phyloP scores from a whole-genome alignment of 1,140 invertebrate species.

The Lutraria rhynchaena region DNA sequence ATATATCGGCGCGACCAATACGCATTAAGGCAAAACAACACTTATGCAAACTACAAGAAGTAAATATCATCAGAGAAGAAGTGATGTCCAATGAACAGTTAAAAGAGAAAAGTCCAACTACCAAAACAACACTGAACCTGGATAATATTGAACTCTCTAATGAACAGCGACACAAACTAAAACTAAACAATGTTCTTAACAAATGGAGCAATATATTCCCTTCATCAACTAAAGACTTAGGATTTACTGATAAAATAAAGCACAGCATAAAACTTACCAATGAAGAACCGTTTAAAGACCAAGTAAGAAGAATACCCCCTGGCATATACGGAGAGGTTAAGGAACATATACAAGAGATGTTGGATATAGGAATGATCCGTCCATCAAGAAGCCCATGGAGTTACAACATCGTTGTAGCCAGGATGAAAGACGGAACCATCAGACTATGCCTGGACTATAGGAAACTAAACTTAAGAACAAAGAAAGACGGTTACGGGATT shows the following conservation, averaged over 20 bases:
- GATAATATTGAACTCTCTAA: slow-evolving; percentile 1
- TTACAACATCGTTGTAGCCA: slow-evolving; percentile 11
- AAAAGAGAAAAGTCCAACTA: not conserved
- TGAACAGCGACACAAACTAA: slow-evolving; percentile 4
- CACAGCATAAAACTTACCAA: no score
- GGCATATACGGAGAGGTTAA: no score
- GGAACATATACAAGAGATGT: no score
- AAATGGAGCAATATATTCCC: slow-evolving; percentile 21
- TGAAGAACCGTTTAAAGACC: no score
- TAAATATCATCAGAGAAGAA: slow-evolving; percentile 28
- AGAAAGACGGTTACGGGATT: slow-evolving; percentile 6
- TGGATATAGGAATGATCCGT: slow-evolving; percentile 1
- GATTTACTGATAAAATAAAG: not conserved
- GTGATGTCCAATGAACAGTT: not conserved
- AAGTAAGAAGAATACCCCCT: not conserved
- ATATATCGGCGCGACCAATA: slow-evolving; percentile 45
- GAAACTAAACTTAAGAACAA: not conserved
- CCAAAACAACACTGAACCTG: not conserved
- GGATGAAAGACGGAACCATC: not conserved
- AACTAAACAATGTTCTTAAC: slow-evolving; percentile 4
- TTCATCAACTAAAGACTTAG: not conserved
- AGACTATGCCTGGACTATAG: not conserved
- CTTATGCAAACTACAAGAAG: slow-evolving; percentile 41
- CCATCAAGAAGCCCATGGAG: not conserved
- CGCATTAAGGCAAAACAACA: slow-evolving; percentile 8